Conservation (phyloP, 2,113 vertebrate species). For the Addax nasomaculatus region DNA sequence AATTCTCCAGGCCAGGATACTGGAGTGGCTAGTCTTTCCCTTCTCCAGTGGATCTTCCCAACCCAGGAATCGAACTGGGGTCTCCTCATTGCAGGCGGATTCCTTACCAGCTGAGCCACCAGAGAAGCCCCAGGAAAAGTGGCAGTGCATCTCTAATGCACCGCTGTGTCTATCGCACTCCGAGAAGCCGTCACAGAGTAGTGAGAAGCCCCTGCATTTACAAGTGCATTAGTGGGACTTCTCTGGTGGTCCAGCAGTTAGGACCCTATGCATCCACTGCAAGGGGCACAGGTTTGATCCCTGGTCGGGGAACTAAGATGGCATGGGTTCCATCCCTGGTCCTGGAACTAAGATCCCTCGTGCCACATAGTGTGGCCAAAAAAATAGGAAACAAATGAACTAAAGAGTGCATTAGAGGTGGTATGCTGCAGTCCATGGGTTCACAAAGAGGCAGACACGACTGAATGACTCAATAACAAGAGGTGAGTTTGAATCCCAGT, state of each 20-base stretch:
- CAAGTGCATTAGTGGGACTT: neutral
- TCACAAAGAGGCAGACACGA: rapidly evolving
- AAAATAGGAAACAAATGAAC: neutral
- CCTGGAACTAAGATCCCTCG: neutral
- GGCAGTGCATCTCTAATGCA: neutral
- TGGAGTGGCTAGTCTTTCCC: neutral
- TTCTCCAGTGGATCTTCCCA: neutral
- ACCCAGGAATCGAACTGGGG: neutral
- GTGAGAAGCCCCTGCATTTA: neutral
- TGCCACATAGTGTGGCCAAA: neutral
- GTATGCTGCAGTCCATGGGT: neutral
- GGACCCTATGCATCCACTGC: neutral
- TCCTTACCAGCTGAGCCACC: neutral
- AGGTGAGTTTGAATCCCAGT: neutral
- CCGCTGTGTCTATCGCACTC: neutral
- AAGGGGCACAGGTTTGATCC: neutral
- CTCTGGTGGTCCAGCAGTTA: neutral
- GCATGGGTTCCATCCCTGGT: neutral
- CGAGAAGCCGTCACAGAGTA: rapidly evolving
- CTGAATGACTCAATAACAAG: neutral
- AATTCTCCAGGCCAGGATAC: neutral
- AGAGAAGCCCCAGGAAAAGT: neutral
- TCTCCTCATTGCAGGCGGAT: neutral
- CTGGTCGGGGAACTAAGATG: neutral
- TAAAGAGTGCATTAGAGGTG: neutral